Evolutionary conservation across 2,888 invertebrate species (phyloP).

Genomic region (Conops quadrifasciatus): DNA sequence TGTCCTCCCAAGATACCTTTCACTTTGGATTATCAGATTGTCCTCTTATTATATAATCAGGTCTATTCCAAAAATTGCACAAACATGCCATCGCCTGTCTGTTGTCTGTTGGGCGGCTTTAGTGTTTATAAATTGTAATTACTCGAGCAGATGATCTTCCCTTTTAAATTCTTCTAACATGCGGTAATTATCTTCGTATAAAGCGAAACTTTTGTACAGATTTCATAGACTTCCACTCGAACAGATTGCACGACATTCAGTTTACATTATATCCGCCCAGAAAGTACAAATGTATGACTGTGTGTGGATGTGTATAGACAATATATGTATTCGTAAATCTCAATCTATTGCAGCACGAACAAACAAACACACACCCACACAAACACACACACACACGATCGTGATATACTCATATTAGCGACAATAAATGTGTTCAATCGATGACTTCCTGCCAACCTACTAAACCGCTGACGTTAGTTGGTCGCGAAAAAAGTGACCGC

Average conservation of each 20-base stretch:
- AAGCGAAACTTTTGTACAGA: not conserved
- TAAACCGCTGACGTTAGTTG: slow-evolving; percentile 41
- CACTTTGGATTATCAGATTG: no score
- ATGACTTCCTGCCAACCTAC: slow-evolving; percentile 58
- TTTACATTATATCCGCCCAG: not conserved
- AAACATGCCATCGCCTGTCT: no score
- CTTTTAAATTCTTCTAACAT: not conserved
- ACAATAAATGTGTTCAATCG: slow-evolving; percentile 57
- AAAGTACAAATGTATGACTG: not conserved
- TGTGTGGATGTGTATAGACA: not conserved
- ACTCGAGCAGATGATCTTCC: not conserved
- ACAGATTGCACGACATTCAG: not conserved
- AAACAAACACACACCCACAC: slow-evolving; percentile 1
- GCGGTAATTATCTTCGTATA: not conserved
- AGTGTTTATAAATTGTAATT: no score
- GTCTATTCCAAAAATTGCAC: no score
- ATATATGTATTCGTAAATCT: no score
- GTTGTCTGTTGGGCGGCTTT: no score
- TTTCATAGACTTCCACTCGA: slow-evolving; percentile 13
- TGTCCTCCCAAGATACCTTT: no score
- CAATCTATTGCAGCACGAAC: no score
- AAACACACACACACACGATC: slow-evolving; percentile 30
- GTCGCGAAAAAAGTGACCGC: slow-evolving; percentile 8
- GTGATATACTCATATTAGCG: slow-evolving; percentile 67
- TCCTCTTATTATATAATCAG: no score